Conservation (phyloP, 2,113 vertebrate species). For the Malurus melanocephalus region DNA sequence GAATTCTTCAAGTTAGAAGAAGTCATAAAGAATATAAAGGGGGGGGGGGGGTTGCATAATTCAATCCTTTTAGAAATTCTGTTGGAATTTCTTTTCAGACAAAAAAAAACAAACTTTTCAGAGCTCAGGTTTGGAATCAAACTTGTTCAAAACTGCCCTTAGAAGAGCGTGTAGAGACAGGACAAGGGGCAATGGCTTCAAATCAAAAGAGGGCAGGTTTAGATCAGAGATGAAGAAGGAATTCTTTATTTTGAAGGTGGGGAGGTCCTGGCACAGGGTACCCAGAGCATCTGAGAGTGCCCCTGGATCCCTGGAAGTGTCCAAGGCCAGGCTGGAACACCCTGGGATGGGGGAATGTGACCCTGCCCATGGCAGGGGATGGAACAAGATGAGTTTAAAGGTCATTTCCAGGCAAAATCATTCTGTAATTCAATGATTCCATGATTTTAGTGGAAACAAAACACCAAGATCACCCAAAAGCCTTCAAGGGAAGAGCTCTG, state of each 20-base stretch:
- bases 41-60: too few relatives aligned
- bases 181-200: neutral
- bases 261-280: neutral
- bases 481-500: neutral
- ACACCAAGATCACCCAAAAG: neutral
- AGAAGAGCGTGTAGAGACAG: neutral
- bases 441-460: neutral
- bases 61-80: neutral
- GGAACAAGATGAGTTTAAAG: neutral
- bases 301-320: neutral
- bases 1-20: neutral
- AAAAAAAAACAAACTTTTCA: neutral
- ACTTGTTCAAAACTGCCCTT: neutral
- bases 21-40: neutral
- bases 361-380: neutral
- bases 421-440: neutral
- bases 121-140: neutral
- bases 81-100: neutral
- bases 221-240: neutral
- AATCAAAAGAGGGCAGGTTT: neutral
- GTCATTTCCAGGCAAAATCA: neutral
- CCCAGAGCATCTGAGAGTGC: neutral
- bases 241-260: neutral
- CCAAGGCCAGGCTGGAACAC: rapidly evolving
- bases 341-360: rapidly evolving